Conservation (phyloP, 2,888 invertebrate genomes). For the Eucera pruinosa region DNA sequence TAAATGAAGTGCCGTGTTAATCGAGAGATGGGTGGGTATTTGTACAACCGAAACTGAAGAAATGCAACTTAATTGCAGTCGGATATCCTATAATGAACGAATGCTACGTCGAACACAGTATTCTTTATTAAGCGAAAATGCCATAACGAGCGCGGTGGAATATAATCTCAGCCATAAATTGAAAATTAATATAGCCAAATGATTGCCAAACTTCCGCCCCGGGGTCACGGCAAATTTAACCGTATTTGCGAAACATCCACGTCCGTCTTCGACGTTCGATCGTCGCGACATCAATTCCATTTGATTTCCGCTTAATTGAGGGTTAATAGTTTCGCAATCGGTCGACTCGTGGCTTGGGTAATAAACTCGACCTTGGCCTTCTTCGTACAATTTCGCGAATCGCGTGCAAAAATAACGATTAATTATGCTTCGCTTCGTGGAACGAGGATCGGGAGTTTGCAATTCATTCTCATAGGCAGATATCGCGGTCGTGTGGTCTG, state of each 20-base stretch:
- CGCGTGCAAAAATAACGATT: background rate
- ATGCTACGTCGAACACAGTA: too few relatives aligned
- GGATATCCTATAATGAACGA: too few relatives aligned
- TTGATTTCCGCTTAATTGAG: background rate
- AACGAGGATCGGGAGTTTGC: too few relatives aligned
- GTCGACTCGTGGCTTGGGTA: background rate
- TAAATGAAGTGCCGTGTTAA: too few relatives aligned
- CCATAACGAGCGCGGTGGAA: too few relatives aligned
- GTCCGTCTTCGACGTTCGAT: conserved; percentile 4
- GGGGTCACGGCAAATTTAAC: conserved; percentile 7
- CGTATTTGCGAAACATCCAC: conserved; percentile 18
- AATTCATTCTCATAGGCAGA: too few relatives aligned
- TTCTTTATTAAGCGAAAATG: too few relatives aligned
- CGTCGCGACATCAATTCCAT: background rate
- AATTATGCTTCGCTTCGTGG: background rate
- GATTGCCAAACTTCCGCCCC: conserved; percentile 21
- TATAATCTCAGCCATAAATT: background rate
- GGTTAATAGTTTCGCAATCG: background rate
- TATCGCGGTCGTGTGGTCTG: too few relatives aligned
- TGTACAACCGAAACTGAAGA: too few relatives aligned
- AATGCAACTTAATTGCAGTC: too few relatives aligned
- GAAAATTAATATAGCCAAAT: background rate
- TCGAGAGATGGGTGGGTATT: too few relatives aligned
- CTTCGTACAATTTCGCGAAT: background rate
- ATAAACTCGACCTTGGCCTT: background rate